A percentile compares a stretch with the other conserved stretches of the same genome.
Evolutionary conservation across 2,113 vertebrate genomes (phyloP).

Genomic region (Uropsilus gracilis): DNA sequence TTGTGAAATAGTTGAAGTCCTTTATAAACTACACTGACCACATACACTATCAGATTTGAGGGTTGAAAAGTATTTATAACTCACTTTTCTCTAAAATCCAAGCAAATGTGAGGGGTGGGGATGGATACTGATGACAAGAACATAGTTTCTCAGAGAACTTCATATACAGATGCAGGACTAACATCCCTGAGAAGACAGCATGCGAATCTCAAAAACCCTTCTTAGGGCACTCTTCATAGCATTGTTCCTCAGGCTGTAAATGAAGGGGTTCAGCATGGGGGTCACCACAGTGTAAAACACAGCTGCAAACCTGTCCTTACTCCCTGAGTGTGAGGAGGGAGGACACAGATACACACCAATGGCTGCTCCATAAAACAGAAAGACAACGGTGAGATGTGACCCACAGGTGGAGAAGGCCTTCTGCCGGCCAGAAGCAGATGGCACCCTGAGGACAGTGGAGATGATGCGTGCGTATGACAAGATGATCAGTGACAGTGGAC

Average conservation of each 20-base stretch:
- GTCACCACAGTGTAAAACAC: conserved; percentile 54
- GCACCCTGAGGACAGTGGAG: background rate
- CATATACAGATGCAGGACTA: background rate
- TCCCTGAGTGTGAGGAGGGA: background rate
- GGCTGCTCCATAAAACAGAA: conserved; percentile 42
- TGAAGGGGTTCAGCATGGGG: conserved; percentile 49
- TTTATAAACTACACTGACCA: background rate
- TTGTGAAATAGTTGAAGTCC: background rate
- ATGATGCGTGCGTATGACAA: conserved; percentile 37
- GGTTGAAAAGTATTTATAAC: background rate
- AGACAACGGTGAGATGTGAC: conserved; percentile 47
- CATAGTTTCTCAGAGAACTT: background rate
- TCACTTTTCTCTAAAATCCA: background rate
- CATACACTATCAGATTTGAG: background rate
- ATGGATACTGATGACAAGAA: background rate
- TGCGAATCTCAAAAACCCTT: background rate
- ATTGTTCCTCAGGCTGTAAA: conserved; percentile 40
- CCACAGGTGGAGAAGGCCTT: conserved; percentile 60
- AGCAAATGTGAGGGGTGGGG: background rate
- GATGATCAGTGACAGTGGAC: conserved; percentile 23
- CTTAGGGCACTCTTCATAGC: conserved; percentile 5
- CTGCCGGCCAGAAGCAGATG: conserved; percentile 8
- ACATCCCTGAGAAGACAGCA: background rate
- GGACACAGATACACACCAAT: conserved; percentile 37
- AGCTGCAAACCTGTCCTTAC: conserved; percentile 29